Base-by-base conservation (phyloP, 2,797 vertebrate species). In the Novumbra hubbsi region DNA sequence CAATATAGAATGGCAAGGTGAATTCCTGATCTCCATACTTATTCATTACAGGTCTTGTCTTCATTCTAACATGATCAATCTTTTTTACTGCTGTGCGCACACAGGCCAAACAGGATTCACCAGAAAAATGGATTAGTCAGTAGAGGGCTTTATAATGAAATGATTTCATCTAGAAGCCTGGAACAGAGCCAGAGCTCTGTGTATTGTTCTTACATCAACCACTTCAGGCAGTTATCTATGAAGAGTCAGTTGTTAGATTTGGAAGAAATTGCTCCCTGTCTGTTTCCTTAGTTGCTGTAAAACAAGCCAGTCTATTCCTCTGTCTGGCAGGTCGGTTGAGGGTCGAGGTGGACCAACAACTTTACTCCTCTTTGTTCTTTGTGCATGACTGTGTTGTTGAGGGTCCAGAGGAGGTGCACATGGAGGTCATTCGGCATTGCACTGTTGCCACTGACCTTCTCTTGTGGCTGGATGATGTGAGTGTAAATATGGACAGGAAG, bases 221-320 rank as follows among this genome's bases (percentile, higher is more conserved):
- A 73, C 50, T 74, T 75, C 63, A 71, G 60, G 28, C 70, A 70
- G 82, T 80, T 76, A 62, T 60, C 73, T 82, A 74, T 76, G 73
- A 60, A 8, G 32, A 41, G 67, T 79, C 62, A 62, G 68, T 73
- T 71, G 68, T 73, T 71, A 14, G 3, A 24, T 2, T 60, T 60
- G 55, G 72, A 70, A 71, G 70, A 67, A 78, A 78, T 68, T 34
- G 41, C 71, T 73, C 73, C n/a, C 9, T 24, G 6, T 71, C 57
- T 48, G 72, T 70, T 52, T 41, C 50, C 69, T 63, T 30, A 62
- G 62, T 64, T 28, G 62, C 27, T 72, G 73, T 75, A 75, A 79
- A 60, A 75, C 75, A 80, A 84, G 79, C 83, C 74, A 79, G 76
- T 70, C 60, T 69, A 64, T 85, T 84, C 82, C 85, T 84, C 82